A percentile compares a stretch with the other conserved stretches of the same genome.
Conservation (phyloP, 2,113 vertebrate species). For the Scomber scombrus region DNA sequence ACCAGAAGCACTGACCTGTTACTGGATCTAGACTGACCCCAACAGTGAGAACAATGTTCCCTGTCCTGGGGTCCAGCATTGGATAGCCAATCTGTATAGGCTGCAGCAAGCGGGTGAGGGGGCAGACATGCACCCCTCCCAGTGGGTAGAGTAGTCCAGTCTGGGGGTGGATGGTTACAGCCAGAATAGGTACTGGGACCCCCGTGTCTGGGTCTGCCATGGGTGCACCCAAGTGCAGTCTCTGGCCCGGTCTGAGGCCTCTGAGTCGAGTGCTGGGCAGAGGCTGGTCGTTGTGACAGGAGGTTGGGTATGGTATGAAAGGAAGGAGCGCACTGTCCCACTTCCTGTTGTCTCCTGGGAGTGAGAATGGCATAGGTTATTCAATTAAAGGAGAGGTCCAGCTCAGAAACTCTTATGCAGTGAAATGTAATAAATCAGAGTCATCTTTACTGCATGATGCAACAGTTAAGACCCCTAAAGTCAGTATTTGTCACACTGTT, state of each 20-base stretch:
- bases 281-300: slow-evolving; percentile 75
- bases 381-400: background rate
- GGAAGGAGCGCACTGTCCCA: slow-evolving; percentile 85
- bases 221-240: slow-evolving; percentile 82
- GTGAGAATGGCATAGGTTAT: slow-evolving; percentile 1
- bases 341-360: slow-evolving; percentile 80
- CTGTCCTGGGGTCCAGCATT: slow-evolving; percentile 85
- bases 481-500: too few species aligned
- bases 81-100: slow-evolving; percentile 90
- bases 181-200: slow-evolving; percentile 90
- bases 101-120: slow-evolving; percentile 84
- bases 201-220: slow-evolving; percentile 88
- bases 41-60: slow-evolving; percentile 85
- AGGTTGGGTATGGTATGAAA: slow-evolving; percentile 87
- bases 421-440: too few species aligned
- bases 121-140: slow-evolving; percentile 87
- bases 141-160: slow-evolving; percentile 87
- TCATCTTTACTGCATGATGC: background rate
- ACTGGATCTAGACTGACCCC: slow-evolving; percentile 86
- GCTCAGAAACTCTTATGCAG: too few species aligned
- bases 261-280: slow-evolving; percentile 78
- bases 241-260: slow-evolving; percentile 81
- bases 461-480: too few species aligned
- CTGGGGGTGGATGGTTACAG: slow-evolving; percentile 89
- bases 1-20: slow-evolving; percentile 83